Evolutionary conservation across 2,113 vertebrate genomes (phyloP), one percentile per base, ranked within the genome.

Genomic region (Antechinus stuartii): DNA sequence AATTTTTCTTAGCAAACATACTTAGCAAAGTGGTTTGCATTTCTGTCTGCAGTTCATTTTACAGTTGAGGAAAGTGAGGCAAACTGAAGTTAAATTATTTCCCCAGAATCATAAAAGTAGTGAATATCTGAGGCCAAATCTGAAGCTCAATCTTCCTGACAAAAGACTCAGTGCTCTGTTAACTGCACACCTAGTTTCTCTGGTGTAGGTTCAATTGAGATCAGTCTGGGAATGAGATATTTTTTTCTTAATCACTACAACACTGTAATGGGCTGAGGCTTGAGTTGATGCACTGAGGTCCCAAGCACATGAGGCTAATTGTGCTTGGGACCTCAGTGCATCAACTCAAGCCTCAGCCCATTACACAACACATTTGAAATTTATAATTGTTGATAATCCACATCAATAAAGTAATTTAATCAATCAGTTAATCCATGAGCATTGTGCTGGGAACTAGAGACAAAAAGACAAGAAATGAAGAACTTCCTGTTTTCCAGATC

Each of bases 31-130:
- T 16, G 3, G 30, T 68, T 68, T 61, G 30, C 27, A 68, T 68
- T 68, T 68, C 30, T 12, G 4, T 68, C 30, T 35, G 12, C 30
- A 68, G 30, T 35, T 35, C 12, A 16, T 68, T 35, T 35, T 68
- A 35, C 76, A 96, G 52, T 91, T 95, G 96, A 96, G 24, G 19
- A 96, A 96, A 96, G 96, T 97, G 95, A 96, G 50, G 92, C 55
- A 11, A 94, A 35, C 92, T 91, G 52, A 68, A 68, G 61, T 68
- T 16, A 68, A 68, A 35, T 68, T 12, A 68, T 35, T 68, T 68
- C 61, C 12, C 4, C 12, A 68, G 61, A 12, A 12, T 68, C 30
- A 35, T 35, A 68, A 30, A 68, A 68, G 3, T 35, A 35, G 30
- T 68, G 35, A 35, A 35, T 68, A 68, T 68, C 12, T 24, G 57